Base-by-base conservation (phyloP, 2,888 invertebrate species). In the Drosophila nr. fundita region DNA sequence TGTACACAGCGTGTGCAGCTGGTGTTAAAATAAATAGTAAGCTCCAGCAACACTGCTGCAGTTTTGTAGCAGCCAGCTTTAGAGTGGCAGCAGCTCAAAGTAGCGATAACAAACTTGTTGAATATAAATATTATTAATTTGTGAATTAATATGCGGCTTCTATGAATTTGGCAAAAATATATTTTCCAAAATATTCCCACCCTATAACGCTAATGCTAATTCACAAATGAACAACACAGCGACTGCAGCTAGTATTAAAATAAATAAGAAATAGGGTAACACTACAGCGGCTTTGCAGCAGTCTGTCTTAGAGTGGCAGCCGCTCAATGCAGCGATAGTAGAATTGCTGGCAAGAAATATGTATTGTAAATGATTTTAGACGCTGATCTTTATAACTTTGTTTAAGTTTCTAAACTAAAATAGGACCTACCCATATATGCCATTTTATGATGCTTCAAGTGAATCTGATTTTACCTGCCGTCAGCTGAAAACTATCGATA, bases 1-100 rank as follows among this genome's bases (percentile, higher is more conserved):
- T 80, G 60, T 70, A 65, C 76, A 73, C 65, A 48, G 13, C 29
- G 5, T 30, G 7, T 29, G 15, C 4, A 13, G 10, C 34, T 30
- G 1, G 15, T 67, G 38, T 15, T 27, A 50, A 59, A 34, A 21
- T 50, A n/a, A 11, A 24, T 29, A 36, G 11, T 13, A 24, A 34
- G 18, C 18, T 8, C 30, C 11, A 2, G 18, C 68, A 69, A 6
- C 68, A 69, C 68, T 69, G 52, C 1, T 6, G 10, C 1, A 13
- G 5, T 40, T 18, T 40, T 27, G 29, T n/a, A 68, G 4, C 38
- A 53, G 1, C 11, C 10, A 69, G 40, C 55, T 34, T 55, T 29
- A 21, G 40, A 50, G 18, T 50, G 38, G 8, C 8, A 24, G 4
- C 45, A 15, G 4, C 7, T n/a, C 3, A 38, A n/a, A 15, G 24